phyloP scores from a whole-genome alignment of 2,888 invertebrate species.

The Erynnis tages region DNA sequence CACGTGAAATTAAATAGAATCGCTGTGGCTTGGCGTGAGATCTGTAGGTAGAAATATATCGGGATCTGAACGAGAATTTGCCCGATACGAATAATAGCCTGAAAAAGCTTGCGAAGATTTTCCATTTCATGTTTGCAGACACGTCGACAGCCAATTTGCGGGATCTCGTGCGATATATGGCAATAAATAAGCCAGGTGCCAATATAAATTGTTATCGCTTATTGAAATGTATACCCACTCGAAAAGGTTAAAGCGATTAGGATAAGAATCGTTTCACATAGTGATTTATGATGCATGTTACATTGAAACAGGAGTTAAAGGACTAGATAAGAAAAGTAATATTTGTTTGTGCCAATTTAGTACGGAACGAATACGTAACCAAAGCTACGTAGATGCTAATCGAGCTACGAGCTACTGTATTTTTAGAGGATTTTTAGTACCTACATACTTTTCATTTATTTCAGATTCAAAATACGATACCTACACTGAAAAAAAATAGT shows the following conservation, averaged over 20 bases:
- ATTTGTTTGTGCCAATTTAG: too few species aligned
- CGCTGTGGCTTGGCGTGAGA: conserved; percentile 18
- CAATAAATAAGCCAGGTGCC: conserved; percentile 37
- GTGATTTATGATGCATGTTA: neutral
- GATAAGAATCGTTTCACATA: conserved; percentile 6
- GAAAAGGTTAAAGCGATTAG: conserved; percentile 12
- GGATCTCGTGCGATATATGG: conserved; percentile 29
- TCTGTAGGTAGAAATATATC: conserved; percentile 25
- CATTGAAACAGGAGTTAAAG: neutral
- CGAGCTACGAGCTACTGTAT: too few species aligned
- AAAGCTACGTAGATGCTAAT: too few species aligned
- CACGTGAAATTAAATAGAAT: conserved; percentile 23
- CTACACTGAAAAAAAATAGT: too few species aligned
- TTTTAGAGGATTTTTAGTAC: too few species aligned
- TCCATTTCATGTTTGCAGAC: conserved; percentile 27
- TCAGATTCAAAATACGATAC: too few species aligned
- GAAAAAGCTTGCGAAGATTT: conserved; percentile 25
- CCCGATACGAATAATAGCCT: conserved; percentile 26
- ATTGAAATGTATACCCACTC: conserved; percentile 17
- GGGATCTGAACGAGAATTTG: conserved; percentile 15
- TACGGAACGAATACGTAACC: too few species aligned
- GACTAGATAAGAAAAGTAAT: too few species aligned
- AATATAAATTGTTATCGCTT: conserved; percentile 28
- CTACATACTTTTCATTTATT: too few species aligned
- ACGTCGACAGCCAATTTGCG: conserved; percentile 31